Percentiles rank a stretch among this genome's conserved stretches.
These are phyloP conservation scores for Pogonus chalceus DNA, from an alignment of 1,140 invertebrate genomes.

Conservation along the genomic window DNA sequence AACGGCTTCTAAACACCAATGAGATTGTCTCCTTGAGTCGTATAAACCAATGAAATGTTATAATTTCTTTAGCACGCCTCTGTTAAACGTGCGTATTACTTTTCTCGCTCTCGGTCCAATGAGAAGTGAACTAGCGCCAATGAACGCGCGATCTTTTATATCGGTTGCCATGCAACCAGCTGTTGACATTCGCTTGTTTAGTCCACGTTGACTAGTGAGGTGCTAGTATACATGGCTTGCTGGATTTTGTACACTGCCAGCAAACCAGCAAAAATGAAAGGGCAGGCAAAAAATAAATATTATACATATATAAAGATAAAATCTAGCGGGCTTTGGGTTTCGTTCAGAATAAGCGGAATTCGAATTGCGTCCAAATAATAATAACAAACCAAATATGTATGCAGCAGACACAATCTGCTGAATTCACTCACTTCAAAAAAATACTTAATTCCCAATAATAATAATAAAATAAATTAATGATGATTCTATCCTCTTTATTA, in stretches of 20 bases:
- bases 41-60: slow-evolving; percentile 13
- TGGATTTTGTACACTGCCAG: slow-evolving; percentile 32
- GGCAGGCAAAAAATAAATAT: slow-evolving; percentile 32
- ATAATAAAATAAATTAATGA: not conserved
- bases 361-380: not conserved
- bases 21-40: not conserved
- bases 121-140: slow-evolving; percentile 15
- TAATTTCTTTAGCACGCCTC: slow-evolving; percentile 17
- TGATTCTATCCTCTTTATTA: too few species aligned
- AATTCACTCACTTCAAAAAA: not conserved
- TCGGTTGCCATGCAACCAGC: slow-evolving; percentile 24
- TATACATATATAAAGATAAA: slow-evolving; percentile 34
- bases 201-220: slow-evolving; percentile 33
- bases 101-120: not conserved
- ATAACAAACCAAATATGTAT: not conserved
- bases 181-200: slow-evolving; percentile 20
- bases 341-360: not conserved
- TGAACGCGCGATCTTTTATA: slow-evolving; percentile 16
- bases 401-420: not conserved
- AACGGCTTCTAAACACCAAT: slow-evolving; percentile 19
- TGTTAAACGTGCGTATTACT: slow-evolving; percentile 20
- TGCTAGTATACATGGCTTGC: slow-evolving; percentile 35
- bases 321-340: slow-evolving; percentile 25
- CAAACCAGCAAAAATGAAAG: slow-evolving; percentile 35
- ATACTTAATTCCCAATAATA: not conserved